A percentile compares a stretch with the other conserved stretches of the same genome.
Conservation (phyloP, 2,888 invertebrate genomes). For the Didymodactylos carnosus region DNA sequence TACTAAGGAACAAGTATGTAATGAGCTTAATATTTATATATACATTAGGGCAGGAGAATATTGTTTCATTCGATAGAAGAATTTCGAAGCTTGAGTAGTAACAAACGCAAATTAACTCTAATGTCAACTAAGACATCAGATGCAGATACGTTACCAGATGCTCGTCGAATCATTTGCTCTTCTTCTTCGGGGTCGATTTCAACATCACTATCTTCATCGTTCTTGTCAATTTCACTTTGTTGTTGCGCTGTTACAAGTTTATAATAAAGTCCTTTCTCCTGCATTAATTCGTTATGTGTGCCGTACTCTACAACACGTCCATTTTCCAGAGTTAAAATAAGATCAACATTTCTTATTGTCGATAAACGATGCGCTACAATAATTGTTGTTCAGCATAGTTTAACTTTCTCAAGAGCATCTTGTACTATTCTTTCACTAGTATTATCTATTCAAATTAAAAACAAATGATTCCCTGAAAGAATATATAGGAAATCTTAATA, state of each 20-base stretch:
- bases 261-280: constrained; percentile 34
- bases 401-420: constrained; percentile 44
- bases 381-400: constrained; percentile 35
- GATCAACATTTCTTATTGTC: constrained; percentile 38
- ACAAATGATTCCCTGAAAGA: neutral
- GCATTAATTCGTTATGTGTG: constrained; percentile 36
- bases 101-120: too few species aligned
- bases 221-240: neutral
- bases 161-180: neutral
- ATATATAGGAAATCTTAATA: neutral
- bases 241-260: constrained; percentile 31
- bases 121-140: too few species aligned
- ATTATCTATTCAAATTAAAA: constrained; percentile 20
- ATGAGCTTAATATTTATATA: too few species aligned
- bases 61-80: too few species aligned
- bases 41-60: too few species aligned
- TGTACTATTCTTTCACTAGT: constrained; percentile 38
- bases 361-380: constrained; percentile 38
- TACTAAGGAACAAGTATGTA: too few species aligned
- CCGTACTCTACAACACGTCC: constrained; percentile 39
- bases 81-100: too few species aligned
- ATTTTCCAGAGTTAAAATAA: constrained; percentile 37
- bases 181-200: neutral
- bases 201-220: neutral
- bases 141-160: too few species aligned